Evolutionary conservation across 2,113 vertebrate genomes (phyloP).

Genomic region (Galeopterus variegatus): DNA sequence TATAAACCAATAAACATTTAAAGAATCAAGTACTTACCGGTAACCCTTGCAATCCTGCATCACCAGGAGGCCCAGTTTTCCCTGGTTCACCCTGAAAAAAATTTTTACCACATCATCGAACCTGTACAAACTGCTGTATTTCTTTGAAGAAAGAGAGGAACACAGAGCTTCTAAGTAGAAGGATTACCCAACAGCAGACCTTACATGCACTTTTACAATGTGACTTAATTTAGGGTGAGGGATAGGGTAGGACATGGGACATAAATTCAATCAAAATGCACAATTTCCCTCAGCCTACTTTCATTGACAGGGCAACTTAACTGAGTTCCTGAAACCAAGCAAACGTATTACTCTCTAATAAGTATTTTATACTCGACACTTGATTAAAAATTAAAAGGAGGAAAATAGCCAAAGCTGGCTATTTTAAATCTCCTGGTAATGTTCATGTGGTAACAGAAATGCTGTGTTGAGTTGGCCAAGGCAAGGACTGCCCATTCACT

Average conservation of each 20-base stretch:
- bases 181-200: background rate
- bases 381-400: background rate
- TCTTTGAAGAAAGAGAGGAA: conserved; percentile 35
- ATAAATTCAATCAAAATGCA: conserved; percentile 55
- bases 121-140: background rate
- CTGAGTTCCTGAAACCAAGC: conserved; percentile 30
- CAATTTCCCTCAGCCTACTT: background rate
- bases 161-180: background rate
- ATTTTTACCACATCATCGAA: conserved; percentile 16
- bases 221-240: background rate
- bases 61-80: conserved; percentile 95
- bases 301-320: conserved; percentile 8
- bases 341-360: conserved; percentile 37
- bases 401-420: background rate
- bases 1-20: background rate
- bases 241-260: background rate
- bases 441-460: background rate
- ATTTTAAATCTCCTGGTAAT: background rate
- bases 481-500: background rate
- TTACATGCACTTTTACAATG: background rate
- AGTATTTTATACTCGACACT: conserved; percentile 43
- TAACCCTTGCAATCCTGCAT: conserved; percentile 95
- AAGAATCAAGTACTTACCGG: conserved; percentile 92
- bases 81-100: conserved; percentile 93
- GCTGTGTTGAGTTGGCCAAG: rapidly evolving